Percentiles rank a stretch among this genome's conserved stretches.
Conservation (phyloP, 2,113 vertebrate species). For the Laterallus jamaicensis region DNA sequence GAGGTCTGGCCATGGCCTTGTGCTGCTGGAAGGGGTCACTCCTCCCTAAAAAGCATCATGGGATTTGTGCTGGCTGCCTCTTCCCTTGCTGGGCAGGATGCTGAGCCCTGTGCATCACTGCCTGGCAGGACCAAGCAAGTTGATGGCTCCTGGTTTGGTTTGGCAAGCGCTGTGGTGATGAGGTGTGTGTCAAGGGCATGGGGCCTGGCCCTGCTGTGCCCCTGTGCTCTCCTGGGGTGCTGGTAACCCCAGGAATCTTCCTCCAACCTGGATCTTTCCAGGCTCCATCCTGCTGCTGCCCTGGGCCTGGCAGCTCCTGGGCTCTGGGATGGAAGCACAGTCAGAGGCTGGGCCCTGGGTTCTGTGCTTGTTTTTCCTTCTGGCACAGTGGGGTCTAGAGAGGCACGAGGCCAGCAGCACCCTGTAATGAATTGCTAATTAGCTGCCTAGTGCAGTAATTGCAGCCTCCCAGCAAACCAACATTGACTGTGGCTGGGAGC, state of each 20-base stretch:
- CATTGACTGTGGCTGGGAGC: fast-evolving
- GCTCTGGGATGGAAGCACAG: fast-evolving
- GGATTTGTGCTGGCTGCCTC: neutral
- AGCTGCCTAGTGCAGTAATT: neutral
- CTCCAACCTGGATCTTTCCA: neutral
- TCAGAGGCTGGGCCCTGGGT: too few species aligned
- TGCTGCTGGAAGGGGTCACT: neutral
- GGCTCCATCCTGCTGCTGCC: neutral
- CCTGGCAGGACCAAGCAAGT: neutral
- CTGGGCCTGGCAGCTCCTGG: neutral
- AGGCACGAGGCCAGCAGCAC: fast-evolving
- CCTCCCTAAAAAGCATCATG: neutral
- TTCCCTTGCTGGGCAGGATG: neutral
- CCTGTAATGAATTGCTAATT: neutral
- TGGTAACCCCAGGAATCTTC: fast-evolving
- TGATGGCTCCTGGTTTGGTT: neutral
- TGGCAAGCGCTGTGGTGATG: too few species aligned
- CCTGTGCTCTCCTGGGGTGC: neutral
- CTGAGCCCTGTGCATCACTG: neutral
- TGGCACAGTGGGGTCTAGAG: too few species aligned
- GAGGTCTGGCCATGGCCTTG: neutral
- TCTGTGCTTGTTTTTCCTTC: neutral
- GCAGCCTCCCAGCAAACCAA: neutral
- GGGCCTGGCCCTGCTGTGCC: too few species aligned
- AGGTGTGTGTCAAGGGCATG: too few species aligned